phyloP scores from a whole-genome alignment of 2,888 invertebrate species.

The Sturmia bella region DNA sequence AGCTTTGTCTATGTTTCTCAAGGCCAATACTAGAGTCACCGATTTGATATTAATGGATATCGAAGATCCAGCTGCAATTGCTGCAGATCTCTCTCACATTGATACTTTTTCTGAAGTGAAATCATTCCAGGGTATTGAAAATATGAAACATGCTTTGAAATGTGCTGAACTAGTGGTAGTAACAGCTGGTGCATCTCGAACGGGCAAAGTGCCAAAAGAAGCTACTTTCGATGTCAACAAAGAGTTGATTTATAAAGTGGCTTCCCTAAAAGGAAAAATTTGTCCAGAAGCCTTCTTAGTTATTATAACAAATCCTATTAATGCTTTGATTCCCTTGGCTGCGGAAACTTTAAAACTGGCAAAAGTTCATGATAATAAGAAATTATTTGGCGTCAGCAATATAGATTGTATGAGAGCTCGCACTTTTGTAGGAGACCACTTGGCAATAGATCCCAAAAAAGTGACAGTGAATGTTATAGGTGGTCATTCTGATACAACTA shows the following conservation, averaged over 20 bases:
- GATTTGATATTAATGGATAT: slow-evolving; percentile 94
- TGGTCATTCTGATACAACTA: slow-evolving; percentile 97
- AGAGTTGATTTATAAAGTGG: slow-evolving; percentile 93
- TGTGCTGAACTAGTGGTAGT: slow-evolving; percentile 93
- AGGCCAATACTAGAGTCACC: slow-evolving; percentile 91
- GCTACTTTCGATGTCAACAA: slow-evolving; percentile 98
- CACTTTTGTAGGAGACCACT: slow-evolving; percentile 93
- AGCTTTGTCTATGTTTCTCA: slow-evolving; percentile 94
- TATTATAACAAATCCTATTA: slow-evolving; percentile 98
- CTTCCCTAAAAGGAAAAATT: slow-evolving; percentile 87
- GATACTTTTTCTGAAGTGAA: slow-evolving; percentile 84
- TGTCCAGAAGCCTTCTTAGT: slow-evolving; percentile 95
- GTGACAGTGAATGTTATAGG: slow-evolving; percentile 96
- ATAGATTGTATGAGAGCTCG: slow-evolving; percentile 96
- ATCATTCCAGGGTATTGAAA: slow-evolving; percentile 84
- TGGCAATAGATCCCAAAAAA: slow-evolving; percentile 89
- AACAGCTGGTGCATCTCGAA: slow-evolving; percentile 97
- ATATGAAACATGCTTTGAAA: slow-evolving; percentile 88
- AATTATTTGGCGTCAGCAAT: slow-evolving; percentile 97
- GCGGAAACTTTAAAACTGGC: slow-evolving; percentile 90
- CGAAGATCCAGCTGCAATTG: slow-evolving; percentile 94
- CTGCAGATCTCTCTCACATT: slow-evolving; percentile 97
- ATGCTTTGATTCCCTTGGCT: slow-evolving; percentile 97
- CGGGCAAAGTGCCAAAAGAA: slow-evolving; percentile 95
- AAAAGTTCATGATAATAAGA: slow-evolving; percentile 92